Conservation (phyloP, 1,140 invertebrate genomes). For the Pogonomyrmex barbatus region DNA sequence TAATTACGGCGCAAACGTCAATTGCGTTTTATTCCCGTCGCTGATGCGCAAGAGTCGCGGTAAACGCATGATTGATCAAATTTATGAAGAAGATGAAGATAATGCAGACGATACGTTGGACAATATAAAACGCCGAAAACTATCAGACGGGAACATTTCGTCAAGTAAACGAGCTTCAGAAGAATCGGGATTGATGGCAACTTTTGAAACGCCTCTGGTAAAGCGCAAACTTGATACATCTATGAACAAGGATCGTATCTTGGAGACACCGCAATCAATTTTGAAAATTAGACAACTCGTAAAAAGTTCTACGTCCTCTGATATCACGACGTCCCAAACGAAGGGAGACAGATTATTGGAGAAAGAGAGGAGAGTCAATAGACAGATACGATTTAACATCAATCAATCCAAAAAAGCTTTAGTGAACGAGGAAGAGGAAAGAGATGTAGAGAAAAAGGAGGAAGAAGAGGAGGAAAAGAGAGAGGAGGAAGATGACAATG, state of each 20-base stretch:
- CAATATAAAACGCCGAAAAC: conserved; percentile 68
- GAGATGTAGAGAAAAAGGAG: neutral
- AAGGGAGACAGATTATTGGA: conserved; percentile 38
- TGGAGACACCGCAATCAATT: conserved; percentile 83
- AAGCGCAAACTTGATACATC: conserved; percentile 73
- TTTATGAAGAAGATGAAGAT: conserved; percentile 42
- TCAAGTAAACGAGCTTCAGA: neutral
- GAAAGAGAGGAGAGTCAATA: conserved; percentile 62
- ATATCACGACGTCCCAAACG: neutral
- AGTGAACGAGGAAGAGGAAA: neutral
- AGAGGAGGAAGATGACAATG: neutral
- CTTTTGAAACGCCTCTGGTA: conserved; percentile 82
- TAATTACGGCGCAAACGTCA: conserved; percentile 61
- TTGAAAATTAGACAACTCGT: conserved; percentile 83
- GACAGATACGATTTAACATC: conserved; percentile 79
- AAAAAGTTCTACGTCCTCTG: conserved; percentile 75
- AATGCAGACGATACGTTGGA: conserved; percentile 32
- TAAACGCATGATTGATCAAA: conserved; percentile 75
- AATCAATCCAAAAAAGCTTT: conserved; percentile 61
- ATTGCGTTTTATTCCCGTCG: conserved; percentile 77
- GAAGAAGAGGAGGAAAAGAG: conserved; percentile 12
- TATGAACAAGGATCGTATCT: conserved; percentile 8
- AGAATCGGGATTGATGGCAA: conserved; percentile 50
- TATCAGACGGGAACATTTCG: conserved; percentile 41
- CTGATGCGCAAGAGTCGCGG: conserved; percentile 30